Evolutionary conservation across 1,140 invertebrate genomes (phyloP), one percentile per base, ranked within the genome.

Genomic region (Tetramorium simillimum): DNA sequence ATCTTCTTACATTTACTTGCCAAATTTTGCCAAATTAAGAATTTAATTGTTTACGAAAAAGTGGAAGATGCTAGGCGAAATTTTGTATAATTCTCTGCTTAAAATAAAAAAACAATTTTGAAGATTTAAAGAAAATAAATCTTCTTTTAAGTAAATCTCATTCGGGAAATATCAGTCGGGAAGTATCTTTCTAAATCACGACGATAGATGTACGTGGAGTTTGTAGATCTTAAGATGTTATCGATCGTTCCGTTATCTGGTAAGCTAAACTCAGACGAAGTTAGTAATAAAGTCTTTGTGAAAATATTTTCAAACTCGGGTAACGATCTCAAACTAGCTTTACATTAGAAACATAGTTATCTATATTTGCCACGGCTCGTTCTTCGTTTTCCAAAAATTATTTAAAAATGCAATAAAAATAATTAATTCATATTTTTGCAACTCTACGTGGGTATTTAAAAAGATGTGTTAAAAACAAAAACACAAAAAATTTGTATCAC

Each of bases 161-260:
- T 58, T 70, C 12, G 21, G 1, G 10, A 67, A 63, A 40, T 40
- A 80, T 53, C 21, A 24, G 28, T 16, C n/a, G 46, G 14, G 3
- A 43, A 70, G 10, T 43, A 70, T 58, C 37, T 56, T 56, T 56
- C 33, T 70, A 56, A 81, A 81, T 81, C 46, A 56, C 21, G 21
- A 56, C 16, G 46, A 70, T 43, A 21, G 65, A 53, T 37, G 43
- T 51, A 70, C 65, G 21, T 43, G 49, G 21, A 81, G 63, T 81
- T 81, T 81, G n/a, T 53, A 28, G 78, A 81, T 81, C 78, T 81
- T 70, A 81, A 56, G 33, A 37, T 43, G 37, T 70, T 81, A 81
- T 81, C 51, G 49, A 70, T 78, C 43, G 16, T 28, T 33, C n/a
- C 49, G 49, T 70, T 81, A 81, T 43, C 37, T 21, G 37, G 9